These are phyloP conservation scores for Murina feae DNA, from an alignment of 2,113 vertebrate species.

Conservation along the genomic window DNA sequence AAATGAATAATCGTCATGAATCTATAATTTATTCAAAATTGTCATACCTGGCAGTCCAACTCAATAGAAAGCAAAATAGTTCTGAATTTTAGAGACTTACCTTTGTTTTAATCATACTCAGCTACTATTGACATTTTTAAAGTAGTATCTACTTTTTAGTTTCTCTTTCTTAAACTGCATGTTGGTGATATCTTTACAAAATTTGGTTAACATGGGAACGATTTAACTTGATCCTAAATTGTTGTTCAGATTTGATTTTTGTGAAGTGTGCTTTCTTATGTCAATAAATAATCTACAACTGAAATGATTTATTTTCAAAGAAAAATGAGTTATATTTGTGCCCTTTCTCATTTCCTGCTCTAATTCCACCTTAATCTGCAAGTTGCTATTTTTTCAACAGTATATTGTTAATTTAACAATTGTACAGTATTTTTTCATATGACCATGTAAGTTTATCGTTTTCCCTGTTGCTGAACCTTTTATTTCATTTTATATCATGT, in stretches of 20 bases:
- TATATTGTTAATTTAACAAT: not conserved
- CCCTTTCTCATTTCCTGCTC: not conserved
- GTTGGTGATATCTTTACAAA: not conserved
- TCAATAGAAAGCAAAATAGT: not conserved
- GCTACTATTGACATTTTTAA: not conserved
- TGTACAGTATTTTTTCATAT: not conserved
- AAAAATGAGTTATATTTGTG: not conserved
- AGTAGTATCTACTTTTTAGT: not conserved
- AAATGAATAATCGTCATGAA: not conserved
- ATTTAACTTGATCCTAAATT: not conserved
- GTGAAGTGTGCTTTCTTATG: not conserved
- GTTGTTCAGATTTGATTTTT: not conserved
- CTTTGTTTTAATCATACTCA: not conserved
- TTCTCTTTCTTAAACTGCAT: not conserved
- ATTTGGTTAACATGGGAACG: not conserved
- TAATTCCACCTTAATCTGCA: not conserved
- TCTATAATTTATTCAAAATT: not conserved
- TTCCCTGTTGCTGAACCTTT: not conserved
- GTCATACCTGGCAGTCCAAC: not conserved
- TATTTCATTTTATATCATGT: not conserved
- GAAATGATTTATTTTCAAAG: not conserved
- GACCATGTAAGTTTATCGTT: not conserved
- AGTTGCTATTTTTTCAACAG: not conserved
- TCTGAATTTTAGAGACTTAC: not conserved
- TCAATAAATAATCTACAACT: not conserved